These are phyloP conservation scores for Vulpes vulpes DNA, from an alignment of 2,113 vertebrate genomes.

Conservation along the genomic window DNA sequence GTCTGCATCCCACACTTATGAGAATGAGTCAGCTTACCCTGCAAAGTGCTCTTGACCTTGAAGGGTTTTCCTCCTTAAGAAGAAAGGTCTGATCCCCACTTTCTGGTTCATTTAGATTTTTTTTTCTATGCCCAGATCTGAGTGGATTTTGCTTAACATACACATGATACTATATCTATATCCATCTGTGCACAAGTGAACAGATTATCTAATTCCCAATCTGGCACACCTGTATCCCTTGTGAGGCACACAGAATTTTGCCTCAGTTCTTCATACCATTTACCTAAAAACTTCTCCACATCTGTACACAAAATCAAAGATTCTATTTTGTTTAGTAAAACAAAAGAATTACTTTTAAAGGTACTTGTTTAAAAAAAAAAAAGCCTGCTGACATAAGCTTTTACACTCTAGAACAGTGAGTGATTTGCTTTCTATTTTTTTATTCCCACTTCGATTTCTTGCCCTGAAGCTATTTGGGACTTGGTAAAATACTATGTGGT, in stretches of 20 bases:
- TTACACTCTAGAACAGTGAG: neutral
- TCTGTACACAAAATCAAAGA: neutral
- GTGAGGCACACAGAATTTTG: neutral
- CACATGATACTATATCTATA: neutral
- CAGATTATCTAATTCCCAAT: neutral
- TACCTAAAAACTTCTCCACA: neutral
- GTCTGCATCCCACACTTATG: neutral
- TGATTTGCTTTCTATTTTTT: conserved; percentile 40
- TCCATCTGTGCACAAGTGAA: neutral
- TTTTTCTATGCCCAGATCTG: neutral
- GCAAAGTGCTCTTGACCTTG: neutral
- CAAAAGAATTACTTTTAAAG: conserved; percentile 45
- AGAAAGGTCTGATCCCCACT: neutral
- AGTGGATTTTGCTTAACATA: neutral
- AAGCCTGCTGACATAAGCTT: neutral
- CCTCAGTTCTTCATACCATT: neutral
- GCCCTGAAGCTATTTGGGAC: neutral
- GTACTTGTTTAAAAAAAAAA: conserved; percentile 17
- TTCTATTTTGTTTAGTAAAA: neutral
- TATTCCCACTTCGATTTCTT: conserved; percentile 32
- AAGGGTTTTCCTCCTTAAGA: neutral
- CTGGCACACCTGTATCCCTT: rapidly evolving
- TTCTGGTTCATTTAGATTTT: neutral
- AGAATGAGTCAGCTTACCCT: neutral
- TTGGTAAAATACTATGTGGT: neutral